Evolutionary conservation across 2,797 vertebrate species (phyloP).

Genomic region (Megalops cyprinoides): DNA sequence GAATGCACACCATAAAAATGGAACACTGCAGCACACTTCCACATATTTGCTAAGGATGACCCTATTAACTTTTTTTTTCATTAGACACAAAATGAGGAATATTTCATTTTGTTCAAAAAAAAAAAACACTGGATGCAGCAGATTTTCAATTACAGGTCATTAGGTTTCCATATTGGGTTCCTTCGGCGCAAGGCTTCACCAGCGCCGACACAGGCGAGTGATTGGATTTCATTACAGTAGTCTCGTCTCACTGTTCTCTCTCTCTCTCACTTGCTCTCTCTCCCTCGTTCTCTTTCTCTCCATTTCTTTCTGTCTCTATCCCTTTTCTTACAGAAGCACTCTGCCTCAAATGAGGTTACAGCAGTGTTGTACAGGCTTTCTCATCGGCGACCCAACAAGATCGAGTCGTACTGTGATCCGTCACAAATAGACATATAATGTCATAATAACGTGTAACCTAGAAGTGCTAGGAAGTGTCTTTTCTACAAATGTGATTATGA

Average conservation of each 20-base stretch:
- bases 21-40: conserved; percentile 54
- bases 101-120: conserved; percentile 44
- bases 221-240: conserved; percentile 43
- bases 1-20: conserved; percentile 54
- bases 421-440: too few relatives aligned
- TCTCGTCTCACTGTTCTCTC: background rate
- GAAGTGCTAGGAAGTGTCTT: too few relatives aligned
- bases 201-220: conserved; percentile 23
- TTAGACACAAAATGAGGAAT: conserved; percentile 35
- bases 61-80: conserved; percentile 51
- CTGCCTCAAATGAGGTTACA: too few relatives aligned
- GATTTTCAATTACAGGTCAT: conserved; percentile 57
- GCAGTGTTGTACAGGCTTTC: too few relatives aligned
- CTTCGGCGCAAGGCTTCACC: too few relatives aligned
- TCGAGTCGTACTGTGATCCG: too few relatives aligned
- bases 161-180: conserved; percentile 46
- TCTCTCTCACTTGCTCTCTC: background rate
- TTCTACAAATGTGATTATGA: too few relatives aligned
- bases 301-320: too few relatives aligned
- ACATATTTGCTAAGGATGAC: conserved; percentile 57
- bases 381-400: too few relatives aligned
- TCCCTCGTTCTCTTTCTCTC: too few relatives aligned
- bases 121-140: conserved; percentile 53
- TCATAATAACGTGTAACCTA: too few relatives aligned
- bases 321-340: too few relatives aligned